These are phyloP conservation scores for Thamnophis elegans DNA, from an alignment of 2,797 vertebrate genomes.

Conservation along the genomic window DNA sequence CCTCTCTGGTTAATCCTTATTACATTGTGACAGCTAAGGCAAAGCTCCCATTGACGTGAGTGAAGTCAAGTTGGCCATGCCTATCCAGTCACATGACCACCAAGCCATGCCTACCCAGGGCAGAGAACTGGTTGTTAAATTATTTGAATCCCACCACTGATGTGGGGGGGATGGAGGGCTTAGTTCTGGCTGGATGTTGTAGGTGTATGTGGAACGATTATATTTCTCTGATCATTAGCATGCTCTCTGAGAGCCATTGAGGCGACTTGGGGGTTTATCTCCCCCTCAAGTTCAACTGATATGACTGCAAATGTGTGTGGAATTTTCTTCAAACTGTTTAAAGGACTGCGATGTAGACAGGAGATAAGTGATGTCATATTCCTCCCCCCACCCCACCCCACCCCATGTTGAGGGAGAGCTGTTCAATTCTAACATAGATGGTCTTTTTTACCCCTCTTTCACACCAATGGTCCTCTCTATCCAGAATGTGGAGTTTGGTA, in stretches of 20 bases:
- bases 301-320: background rate
- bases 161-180: background rate
- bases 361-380: background rate
- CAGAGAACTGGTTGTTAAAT: too few species aligned
- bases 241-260: background rate
- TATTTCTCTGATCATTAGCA: background rate
- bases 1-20: too few species aligned
- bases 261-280: background rate
- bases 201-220: background rate
- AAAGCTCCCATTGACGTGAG: too few species aligned
- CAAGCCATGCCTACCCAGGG: too few species aligned
- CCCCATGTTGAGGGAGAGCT: background rate
- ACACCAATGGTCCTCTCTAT: background rate
- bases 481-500: too few species aligned
- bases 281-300: background rate
- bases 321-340: background rate
- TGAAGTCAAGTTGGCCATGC: too few species aligned
- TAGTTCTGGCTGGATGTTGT: background rate
- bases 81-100: too few species aligned
- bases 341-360: background rate
- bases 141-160: too few species aligned
- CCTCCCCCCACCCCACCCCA: too few species aligned
- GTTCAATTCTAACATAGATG: background rate
- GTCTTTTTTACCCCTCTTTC: background rate
- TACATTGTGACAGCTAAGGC: too few species aligned